Evolutionary conservation across 2,888 invertebrate species (phyloP), one percentile per base, ranked within the genome.

Genomic region (Seira musarum): DNA sequence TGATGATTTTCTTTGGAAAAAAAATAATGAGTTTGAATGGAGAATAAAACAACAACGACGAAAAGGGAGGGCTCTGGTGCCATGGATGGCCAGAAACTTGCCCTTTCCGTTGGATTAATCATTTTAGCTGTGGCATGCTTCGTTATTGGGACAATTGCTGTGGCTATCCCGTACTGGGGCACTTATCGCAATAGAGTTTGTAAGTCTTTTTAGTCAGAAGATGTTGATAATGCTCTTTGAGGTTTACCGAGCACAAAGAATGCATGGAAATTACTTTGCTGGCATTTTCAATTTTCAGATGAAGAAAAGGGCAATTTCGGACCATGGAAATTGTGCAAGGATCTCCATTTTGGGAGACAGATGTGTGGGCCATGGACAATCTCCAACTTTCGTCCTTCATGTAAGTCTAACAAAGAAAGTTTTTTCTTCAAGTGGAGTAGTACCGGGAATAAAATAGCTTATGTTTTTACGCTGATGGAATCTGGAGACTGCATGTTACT

Each of bases 161-260:
- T 95, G 70, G 95, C 94, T 84, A 91, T 95, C 87, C 96, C 96
- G 66, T 92, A 94, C 87, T 96, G 96, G 96, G 96, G 95, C 82
- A 93, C 95, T 89, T 96, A 94, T 90, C 92, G 92, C 88, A 93
- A 92, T 89, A 92, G 93, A 90, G 90, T 92, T 88, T 92, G 93
- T 92, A 88, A 90, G 91, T 90, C 13, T 53, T 53, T 53, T 13
- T 40, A 40, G 53, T 13, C 3, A 8, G 53, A 53, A 63, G 19
- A 63, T 53, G n/a, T n/a, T n/a, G n/a, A n/a, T n/a, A n/a, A n/a
- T n/a, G n/a, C n/a, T n/a, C n/a, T n/a, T n/a, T 46, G 49, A 13
- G 10, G 13, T 46, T 46, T 46, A 46, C 8, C 49, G 13, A 46
- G 13, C 8, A 13, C 49, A 13, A 46, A 46, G 19, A 57, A 19